These are phyloP conservation scores for Poeciliopsis presidionis DNA, from an alignment of 2,797 vertebrate species.

Conservation along the genomic window DNA sequence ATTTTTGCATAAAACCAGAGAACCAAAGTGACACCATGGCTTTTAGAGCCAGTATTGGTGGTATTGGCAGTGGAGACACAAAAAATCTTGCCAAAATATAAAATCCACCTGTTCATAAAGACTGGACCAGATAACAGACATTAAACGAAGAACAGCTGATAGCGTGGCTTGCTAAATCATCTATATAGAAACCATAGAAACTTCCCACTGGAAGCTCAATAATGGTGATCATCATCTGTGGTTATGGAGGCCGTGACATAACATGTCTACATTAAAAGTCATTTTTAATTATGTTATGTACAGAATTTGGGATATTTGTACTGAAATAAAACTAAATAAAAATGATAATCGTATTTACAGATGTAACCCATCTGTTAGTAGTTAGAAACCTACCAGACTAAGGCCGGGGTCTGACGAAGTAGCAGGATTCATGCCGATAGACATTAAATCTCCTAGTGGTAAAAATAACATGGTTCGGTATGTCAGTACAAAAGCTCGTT, in stretches of 20 bases:
- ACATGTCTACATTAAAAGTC: neutral
- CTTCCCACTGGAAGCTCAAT: neutral
- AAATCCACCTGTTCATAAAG: neutral
- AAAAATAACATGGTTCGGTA: constrained; percentile 4
- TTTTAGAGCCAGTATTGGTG: neutral
- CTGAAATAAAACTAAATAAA: neutral
- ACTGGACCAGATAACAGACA: neutral
- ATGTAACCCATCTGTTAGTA: neutral
- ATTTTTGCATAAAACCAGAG: neutral
- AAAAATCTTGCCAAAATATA: neutral
- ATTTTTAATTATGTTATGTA: neutral
- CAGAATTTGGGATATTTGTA: neutral
- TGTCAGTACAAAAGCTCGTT: neutral
- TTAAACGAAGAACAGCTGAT: neutral
- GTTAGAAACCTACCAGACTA: constrained; percentile 53
- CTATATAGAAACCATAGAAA: neutral
- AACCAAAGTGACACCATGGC: neutral
- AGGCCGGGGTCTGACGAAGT: constrained; percentile 43
- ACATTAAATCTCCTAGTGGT: constrained; percentile 53
- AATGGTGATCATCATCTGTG: neutral
- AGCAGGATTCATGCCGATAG: constrained; percentile 37
- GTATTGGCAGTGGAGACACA: neutral
- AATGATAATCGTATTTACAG: neutral
- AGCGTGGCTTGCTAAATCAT: neutral
- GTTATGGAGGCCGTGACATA: neutral